Base-by-base conservation (phyloP, 1,140 invertebrate species). In the Papilio polytes region DNA sequence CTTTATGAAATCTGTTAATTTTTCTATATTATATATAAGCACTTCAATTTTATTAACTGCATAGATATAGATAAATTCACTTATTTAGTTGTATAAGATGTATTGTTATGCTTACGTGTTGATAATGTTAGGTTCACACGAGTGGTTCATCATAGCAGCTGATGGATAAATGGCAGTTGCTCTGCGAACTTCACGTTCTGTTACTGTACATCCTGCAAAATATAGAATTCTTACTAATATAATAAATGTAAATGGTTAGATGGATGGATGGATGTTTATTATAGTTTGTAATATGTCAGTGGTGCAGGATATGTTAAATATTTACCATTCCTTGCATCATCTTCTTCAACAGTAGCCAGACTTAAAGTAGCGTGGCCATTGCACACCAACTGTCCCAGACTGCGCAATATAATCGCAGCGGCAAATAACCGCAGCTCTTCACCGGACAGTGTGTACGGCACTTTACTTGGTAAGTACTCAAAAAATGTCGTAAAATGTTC, bases 71-170 rank as follows among this genome's bases (percentile, higher is more conserved):
- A 41, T 36, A 36, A 8, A 41, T 41, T 8, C 36, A 41, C 36
- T 41, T 8, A 7, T 6, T 41, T 41, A 41, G 3, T 56, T 8
- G 7, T 56, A n/a, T 56, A 1, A 9, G 6, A 4, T n/a, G 6
- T 31, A 15, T 13, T 31, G 6, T 66, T 18, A 26, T 85, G 84
- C 92, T 93, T 90, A 98, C 97, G 97, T 97, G 84, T 97, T 97
- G 80, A 97, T 97, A 80, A 98, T 97, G 88, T 97, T 98, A 9
- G 98, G 97, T 91, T 98, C 96, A 91, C 98, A 99, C 15, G 98
- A 98, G 95, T 99, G 98, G 93, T 99, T 99, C 97, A 98, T 97
- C 95, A 98, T 97, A 88, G 97, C 98, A 12, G 97, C 97, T n/a
- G 97, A 97, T 0, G 98, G 97, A 95, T 98, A 99, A 88, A 98